phyloP scores from a whole-genome alignment of 2,797 vertebrate genomes.

The Merluccius polli region DNA sequence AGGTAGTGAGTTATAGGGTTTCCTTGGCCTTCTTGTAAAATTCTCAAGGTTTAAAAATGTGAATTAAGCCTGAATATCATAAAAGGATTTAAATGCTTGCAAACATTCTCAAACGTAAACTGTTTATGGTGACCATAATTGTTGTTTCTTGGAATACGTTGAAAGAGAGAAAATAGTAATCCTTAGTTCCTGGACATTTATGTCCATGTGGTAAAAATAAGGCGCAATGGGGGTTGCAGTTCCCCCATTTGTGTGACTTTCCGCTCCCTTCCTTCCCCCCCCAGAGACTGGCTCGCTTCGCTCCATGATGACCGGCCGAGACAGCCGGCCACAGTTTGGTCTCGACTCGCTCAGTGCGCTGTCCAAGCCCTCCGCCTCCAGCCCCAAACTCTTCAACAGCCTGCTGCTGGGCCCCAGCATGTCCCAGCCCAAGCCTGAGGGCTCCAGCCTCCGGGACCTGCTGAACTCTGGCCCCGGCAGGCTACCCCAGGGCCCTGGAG shows the following conservation, averaged over 20 bases:
- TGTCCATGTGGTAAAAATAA: background rate
- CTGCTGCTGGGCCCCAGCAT: constrained; percentile 88
- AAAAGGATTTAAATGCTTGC: background rate
- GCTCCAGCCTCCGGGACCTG: constrained; percentile 94
- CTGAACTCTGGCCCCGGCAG: constrained; percentile 96
- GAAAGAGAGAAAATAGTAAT: background rate
- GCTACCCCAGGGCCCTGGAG: constrained; percentile 86
- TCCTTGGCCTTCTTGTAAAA: background rate
- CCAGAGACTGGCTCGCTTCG: constrained; percentile 88
- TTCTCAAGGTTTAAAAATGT: background rate
- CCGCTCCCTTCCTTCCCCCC: background rate
- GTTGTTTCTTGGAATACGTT: background rate
- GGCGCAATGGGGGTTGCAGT: background rate
- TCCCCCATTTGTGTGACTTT: background rate
- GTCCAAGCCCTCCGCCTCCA: constrained; percentile 82
- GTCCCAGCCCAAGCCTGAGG: constrained; percentile 91
- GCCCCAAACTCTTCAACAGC: constrained; percentile 97
- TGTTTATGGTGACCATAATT: background rate
- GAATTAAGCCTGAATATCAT: background rate
- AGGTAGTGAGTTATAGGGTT: background rate
- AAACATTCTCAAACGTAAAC: background rate
- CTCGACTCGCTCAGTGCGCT: constrained; percentile 88
- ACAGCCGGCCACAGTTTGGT: constrained; percentile 86
- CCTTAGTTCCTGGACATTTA: background rate
- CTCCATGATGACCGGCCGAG: constrained; percentile 89